These are phyloP conservation scores for Momotus momota DNA, from an alignment of 2,797 vertebrate genomes.

Conservation along the genomic window DNA sequence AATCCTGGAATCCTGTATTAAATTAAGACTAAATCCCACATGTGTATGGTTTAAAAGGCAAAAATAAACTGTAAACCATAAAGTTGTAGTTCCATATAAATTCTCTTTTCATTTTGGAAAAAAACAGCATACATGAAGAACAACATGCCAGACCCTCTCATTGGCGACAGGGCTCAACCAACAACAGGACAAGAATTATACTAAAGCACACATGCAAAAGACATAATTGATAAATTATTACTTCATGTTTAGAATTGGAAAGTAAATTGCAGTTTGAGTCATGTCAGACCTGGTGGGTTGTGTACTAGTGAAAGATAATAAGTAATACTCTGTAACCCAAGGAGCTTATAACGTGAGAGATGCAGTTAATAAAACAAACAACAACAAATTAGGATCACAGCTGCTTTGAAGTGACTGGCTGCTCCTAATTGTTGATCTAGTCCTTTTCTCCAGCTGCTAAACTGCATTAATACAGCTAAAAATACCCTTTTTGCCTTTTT, in stretches of 20 bases:
- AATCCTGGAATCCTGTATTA: neutral
- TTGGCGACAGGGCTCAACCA: neutral
- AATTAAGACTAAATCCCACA: neutral
- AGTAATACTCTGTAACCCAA: neutral
- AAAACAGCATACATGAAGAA: neutral
- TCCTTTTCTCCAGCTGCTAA: neutral
- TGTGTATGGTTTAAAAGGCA: neutral
- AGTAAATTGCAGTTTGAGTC: neutral
- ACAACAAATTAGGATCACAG: conserved; percentile 13
- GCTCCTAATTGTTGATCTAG: neutral
- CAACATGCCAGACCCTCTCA: neutral
- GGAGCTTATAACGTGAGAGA: neutral
- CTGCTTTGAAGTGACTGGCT: neutral
- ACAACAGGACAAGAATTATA: neutral
- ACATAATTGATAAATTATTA: neutral
- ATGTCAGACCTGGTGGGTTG: neutral
- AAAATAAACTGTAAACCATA: neutral
- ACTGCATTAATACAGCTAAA: neutral
- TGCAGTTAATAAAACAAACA: neutral
- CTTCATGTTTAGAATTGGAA: neutral
- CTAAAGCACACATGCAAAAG: neutral
- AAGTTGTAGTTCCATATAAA: neutral
- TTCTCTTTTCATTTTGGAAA: neutral
- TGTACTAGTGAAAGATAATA: neutral
- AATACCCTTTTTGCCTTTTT: neutral